Conservation (phyloP, 2,797 vertebrate genomes). For the Girardinus metallicus region DNA sequence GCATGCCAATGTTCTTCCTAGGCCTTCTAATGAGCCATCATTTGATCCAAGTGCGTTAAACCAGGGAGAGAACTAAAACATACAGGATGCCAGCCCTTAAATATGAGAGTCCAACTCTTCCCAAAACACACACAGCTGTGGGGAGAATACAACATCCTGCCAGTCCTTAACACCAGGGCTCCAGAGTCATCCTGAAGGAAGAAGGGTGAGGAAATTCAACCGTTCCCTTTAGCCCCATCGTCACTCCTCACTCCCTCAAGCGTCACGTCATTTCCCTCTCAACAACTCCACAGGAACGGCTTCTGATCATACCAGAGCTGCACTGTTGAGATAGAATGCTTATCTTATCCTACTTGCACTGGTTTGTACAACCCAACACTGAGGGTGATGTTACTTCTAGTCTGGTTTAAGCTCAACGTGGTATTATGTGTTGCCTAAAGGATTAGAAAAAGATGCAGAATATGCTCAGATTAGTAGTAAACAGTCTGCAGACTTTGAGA, state of each 20-base stretch:
- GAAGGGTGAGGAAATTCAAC: conserved; percentile 57
- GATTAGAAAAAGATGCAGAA: conserved; percentile 25
- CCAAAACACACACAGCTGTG: conserved; percentile 1
- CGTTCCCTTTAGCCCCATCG: conserved; percentile 28
- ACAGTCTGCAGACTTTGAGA: conserved; percentile 6
- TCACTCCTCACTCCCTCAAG: conserved; percentile 25
- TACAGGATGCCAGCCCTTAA: conserved; percentile 13
- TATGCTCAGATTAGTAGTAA: conserved; percentile 29
- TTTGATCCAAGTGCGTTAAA: too few relatives aligned
- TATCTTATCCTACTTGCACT: conserved; percentile 18
- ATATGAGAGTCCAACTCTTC: conserved; percentile 24
- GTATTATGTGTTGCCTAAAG: conserved; percentile 30
- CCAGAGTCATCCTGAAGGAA: conserved; percentile 45
- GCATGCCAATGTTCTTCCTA: too few relatives aligned
- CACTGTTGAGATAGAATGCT: conserved; percentile 34
- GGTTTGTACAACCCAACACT: conserved; percentile 12
- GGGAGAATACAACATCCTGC: conserved; percentile 37
- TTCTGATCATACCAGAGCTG: conserved; percentile 33
- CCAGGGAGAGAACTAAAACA: too few relatives aligned
- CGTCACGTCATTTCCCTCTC: conserved; percentile 20
- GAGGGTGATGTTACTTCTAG: conserved; percentile 28
- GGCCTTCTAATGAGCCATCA: too few relatives aligned
- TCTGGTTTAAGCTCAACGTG: conserved; percentile 38
- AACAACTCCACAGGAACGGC: conserved; percentile 9
- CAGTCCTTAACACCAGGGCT: conserved; percentile 49